Evolutionary conservation across 2,888 invertebrate genomes (phyloP).

Genomic region (Eueremaeus valkanovi): DNA sequence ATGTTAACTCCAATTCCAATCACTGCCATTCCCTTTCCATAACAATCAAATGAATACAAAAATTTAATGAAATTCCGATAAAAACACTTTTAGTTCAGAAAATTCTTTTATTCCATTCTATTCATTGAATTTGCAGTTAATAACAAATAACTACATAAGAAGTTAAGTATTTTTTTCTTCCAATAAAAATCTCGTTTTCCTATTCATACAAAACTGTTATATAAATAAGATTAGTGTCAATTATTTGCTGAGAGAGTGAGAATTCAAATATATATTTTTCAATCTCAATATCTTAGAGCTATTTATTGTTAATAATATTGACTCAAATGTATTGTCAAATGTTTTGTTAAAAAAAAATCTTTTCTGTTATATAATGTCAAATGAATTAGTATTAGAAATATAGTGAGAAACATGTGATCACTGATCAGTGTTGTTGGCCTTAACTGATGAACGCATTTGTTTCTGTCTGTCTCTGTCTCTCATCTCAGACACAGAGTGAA

Average conservation of each 20-base stretch:
- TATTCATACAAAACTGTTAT: background rate
- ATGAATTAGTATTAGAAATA: too few relatives aligned
- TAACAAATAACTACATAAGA: background rate
- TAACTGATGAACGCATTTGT: conserved; percentile 2
- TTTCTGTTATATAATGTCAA: too few relatives aligned
- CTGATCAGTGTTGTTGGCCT: background rate
- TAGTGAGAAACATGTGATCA: too few relatives aligned
- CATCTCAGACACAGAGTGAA: conserved; percentile 3
- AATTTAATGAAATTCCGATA: background rate
- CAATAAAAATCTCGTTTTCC: background rate
- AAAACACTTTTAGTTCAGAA: background rate
- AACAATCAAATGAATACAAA: background rate
- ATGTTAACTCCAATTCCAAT: background rate
- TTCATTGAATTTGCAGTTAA: background rate
- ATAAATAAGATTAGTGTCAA: too few relatives aligned
- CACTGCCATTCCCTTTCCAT: background rate
- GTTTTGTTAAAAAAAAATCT: too few relatives aligned
- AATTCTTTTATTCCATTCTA: background rate
- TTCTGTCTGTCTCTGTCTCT: background rate
- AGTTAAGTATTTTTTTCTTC: background rate
- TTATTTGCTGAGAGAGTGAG: too few relatives aligned
- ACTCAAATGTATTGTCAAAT: too few relatives aligned
- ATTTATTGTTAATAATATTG: too few relatives aligned
- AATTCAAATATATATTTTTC: too few relatives aligned
- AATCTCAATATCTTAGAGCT: too few relatives aligned